These are phyloP conservation scores for Lathronympha strigana DNA, from an alignment of 2,888 invertebrate species.

Conservation along the genomic window DNA sequence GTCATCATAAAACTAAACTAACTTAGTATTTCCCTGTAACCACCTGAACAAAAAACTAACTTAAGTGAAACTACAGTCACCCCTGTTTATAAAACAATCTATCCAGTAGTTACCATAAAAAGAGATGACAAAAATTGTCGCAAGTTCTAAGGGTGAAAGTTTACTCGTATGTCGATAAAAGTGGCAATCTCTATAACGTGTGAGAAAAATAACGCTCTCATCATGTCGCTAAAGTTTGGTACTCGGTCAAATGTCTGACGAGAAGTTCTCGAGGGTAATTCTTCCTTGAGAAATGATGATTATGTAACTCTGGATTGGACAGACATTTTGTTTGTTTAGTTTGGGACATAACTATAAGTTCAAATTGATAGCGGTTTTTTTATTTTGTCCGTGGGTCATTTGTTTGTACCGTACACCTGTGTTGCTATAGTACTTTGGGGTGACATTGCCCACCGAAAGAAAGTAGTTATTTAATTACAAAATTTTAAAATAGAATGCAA, in stretches of 20 bases:
- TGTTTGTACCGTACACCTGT: no score
- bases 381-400: no score
- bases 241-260: constrained; percentile 37
- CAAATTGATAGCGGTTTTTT: no score
- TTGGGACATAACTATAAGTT: no score
- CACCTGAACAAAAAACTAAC: constrained; percentile 36
- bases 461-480: no score
- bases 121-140: constrained; percentile 37
- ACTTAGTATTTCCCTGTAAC: neutral
- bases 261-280: constrained; percentile 22
- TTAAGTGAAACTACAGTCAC: constrained; percentile 31
- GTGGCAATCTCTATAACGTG: constrained; percentile 35
- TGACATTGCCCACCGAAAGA: no score
- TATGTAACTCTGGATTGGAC: constrained; percentile 5
- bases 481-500: no score
- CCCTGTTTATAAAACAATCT: constrained; percentile 37
- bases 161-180: constrained; percentile 38
- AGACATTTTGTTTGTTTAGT: constrained; percentile 1
- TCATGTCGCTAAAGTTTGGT: constrained; percentile 18
- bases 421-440: no score
- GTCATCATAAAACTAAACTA: constrained; percentile 8
- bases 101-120: constrained; percentile 27
- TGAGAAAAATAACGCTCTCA: constrained; percentile 36
- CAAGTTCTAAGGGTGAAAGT: constrained; percentile 35
- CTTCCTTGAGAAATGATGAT: constrained; percentile 18